phyloP scores from a whole-genome alignment of 2,888 invertebrate species.

The Entomobrya proxima region DNA sequence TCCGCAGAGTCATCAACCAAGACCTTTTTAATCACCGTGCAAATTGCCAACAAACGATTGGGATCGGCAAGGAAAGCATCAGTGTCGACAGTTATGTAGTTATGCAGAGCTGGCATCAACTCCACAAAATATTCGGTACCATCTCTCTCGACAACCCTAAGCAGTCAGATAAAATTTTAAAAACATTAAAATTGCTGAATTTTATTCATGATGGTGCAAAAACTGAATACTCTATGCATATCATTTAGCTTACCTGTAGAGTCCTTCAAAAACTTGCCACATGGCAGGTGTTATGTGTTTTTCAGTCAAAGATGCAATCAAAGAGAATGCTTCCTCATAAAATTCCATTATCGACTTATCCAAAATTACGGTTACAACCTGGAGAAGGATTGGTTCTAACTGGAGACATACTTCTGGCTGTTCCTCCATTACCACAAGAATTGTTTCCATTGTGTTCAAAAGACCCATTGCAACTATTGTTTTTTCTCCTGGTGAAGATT shows the following conservation, averaged over 20 bases:
- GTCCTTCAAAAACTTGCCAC: constrained; percentile 95
- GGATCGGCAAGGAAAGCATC: constrained; percentile 94
- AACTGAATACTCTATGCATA: background rate
- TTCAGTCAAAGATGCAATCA: constrained; percentile 93
- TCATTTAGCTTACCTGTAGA: constrained; percentile 82
- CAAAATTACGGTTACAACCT: constrained; percentile 84
- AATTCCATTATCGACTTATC: constrained; percentile 92
- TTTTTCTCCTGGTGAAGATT: constrained; percentile 85
- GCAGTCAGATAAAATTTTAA: background rate
- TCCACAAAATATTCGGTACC: constrained; percentile 97
- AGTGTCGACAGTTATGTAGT: constrained; percentile 97
- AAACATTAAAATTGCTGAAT: background rate
- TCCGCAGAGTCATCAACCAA: constrained; percentile 80
- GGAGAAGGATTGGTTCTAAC: constrained; percentile 93
- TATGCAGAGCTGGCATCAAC: constrained; percentile 99
- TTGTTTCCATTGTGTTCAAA: constrained; percentile 95
- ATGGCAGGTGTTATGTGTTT: constrained; percentile 93
- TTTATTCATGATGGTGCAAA: background rate
- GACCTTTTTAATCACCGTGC: constrained; percentile 94
- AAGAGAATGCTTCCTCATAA: constrained; percentile 96
- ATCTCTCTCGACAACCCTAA: constrained; percentile 90
- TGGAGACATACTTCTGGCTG: constrained; percentile 88
- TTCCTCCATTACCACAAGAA: constrained; percentile 95
- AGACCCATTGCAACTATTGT: constrained; percentile 98
- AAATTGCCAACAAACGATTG: constrained; percentile 91